phyloP scores from a whole-genome alignment of 2,888 invertebrate genomes.

The Baccha elongata region DNA sequence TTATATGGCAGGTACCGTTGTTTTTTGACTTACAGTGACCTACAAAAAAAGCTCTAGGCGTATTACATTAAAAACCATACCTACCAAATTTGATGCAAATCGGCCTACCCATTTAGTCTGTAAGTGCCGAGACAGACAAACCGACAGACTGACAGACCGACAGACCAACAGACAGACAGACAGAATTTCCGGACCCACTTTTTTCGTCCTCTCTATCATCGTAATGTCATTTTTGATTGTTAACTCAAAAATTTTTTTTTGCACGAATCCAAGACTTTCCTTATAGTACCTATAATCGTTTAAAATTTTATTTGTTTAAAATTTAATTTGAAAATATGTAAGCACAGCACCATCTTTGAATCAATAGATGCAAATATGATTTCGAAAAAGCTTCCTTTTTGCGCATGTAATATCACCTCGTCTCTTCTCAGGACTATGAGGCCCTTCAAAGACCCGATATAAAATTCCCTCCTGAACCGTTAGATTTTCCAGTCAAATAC shows the following conservation, averaged over 20 bases:
- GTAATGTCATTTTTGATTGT: neutral
- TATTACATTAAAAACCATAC: no score
- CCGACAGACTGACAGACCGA: neutral
- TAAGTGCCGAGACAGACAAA: no score
- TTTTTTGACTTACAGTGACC: no score
- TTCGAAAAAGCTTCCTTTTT: constrained; percentile 16
- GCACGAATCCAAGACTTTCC: neutral
- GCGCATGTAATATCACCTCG: constrained; percentile 34
- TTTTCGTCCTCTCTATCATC: neutral
- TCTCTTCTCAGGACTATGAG: constrained; percentile 11
- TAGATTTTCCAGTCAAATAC: constrained; percentile 47
- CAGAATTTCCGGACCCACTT: neutral
- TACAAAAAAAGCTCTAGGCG: no score
- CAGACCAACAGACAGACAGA: neutral
- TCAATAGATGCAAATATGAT: neutral
- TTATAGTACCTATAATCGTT: neutral
- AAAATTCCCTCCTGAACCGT: constrained; percentile 31
- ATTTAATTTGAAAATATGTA: no score
- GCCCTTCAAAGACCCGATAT: constrained; percentile 46
- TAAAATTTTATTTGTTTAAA: no score
- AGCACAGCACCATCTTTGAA: constrained; percentile 30
- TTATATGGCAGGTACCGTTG: no score
- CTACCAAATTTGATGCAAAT: no score
- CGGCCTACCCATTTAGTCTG: no score
- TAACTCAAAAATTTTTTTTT: neutral